These are phyloP conservation scores for Fragum sueziense DNA, from an alignment of 2,888 invertebrate genomes.

Conservation along the genomic window DNA sequence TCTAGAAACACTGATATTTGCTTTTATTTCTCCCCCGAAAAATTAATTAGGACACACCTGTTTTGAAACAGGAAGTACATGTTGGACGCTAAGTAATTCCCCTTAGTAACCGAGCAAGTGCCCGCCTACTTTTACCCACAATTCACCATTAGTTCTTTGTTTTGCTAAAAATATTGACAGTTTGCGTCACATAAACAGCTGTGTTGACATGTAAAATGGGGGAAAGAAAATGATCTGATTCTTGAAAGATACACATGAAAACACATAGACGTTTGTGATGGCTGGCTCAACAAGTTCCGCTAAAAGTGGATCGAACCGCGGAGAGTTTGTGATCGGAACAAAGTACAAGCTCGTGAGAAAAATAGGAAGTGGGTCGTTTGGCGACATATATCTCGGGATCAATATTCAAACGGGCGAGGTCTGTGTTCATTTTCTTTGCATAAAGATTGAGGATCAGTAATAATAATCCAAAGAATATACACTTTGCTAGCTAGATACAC, in stretches of 20 bases:
- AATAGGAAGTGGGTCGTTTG: slow-evolving; percentile 82
- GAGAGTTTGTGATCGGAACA: slow-evolving; percentile 78
- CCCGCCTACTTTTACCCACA: slow-evolving; percentile 60
- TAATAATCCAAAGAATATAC: no score
- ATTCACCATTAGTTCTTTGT: slow-evolving; percentile 52
- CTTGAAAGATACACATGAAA: not conserved
- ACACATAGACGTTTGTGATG: slow-evolving; percentile 7
- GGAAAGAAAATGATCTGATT: slow-evolving; percentile 27
- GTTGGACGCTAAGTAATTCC: slow-evolving; percentile 40
- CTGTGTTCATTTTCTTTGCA: slow-evolving; percentile 40
- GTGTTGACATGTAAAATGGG: slow-evolving; percentile 44
- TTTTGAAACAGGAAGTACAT: slow-evolving; percentile 40
- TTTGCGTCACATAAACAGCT: slow-evolving; percentile 39
- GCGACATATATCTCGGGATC: slow-evolving; percentile 82
- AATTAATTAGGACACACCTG: slow-evolving; percentile 40
- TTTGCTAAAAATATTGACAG: slow-evolving; percentile 48
- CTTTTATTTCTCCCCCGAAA: slow-evolving; percentile 19
- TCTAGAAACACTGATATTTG: not conserved
- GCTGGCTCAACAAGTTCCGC: slow-evolving; percentile 59
- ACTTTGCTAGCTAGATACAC: no score
- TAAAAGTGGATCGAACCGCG: slow-evolving; percentile 67
- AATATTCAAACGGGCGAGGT: slow-evolving; percentile 81
- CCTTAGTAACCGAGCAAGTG: slow-evolving; percentile 56
- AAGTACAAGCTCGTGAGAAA: slow-evolving; percentile 82
- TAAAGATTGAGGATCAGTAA: no score